A percentile compares a stretch with the other conserved stretches of the same genome.
Conservation (phyloP, 2,113 vertebrate genomes). For the Chauna torquata region DNA sequence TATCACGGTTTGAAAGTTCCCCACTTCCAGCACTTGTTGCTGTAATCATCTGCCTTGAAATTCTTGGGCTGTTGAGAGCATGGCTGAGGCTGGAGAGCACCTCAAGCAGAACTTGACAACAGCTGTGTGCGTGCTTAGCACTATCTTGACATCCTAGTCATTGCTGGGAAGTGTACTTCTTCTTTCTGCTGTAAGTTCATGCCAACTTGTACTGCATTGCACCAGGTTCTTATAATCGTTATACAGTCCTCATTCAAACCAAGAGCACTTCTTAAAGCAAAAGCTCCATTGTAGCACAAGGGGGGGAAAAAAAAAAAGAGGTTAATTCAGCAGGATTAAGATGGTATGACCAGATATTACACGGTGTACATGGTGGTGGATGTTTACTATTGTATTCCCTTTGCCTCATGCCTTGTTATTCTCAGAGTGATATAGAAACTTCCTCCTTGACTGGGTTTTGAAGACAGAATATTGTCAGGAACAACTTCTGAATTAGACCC, state of each 20-base stretch:
- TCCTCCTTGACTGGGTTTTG: background rate
- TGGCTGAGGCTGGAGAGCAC: background rate
- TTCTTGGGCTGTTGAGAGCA: background rate
- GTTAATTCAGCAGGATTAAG: background rate
- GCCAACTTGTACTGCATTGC: background rate
- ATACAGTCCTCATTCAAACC: background rate
- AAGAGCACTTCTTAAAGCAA: background rate
- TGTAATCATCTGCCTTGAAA: background rate
- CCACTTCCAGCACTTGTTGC: background rate
- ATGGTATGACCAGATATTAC: background rate
- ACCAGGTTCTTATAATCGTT: background rate
- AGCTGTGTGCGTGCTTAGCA: too few species aligned
- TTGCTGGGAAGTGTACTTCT: background rate
- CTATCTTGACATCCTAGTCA: too few species aligned
- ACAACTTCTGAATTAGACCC: background rate
- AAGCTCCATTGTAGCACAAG: rapidly evolving
- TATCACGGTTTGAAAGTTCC: background rate
- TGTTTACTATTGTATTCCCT: background rate
- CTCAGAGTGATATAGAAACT: background rate
- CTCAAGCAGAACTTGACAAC: background rate
- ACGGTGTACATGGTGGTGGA: background rate
- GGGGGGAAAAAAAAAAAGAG: background rate
- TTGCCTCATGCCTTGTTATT: background rate
- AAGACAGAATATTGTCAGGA: background rate
- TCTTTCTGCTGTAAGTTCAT: background rate